phyloP scores from a whole-genome alignment of 1,140 invertebrate genomes.

The Protaetia brevitarsis region DNA sequence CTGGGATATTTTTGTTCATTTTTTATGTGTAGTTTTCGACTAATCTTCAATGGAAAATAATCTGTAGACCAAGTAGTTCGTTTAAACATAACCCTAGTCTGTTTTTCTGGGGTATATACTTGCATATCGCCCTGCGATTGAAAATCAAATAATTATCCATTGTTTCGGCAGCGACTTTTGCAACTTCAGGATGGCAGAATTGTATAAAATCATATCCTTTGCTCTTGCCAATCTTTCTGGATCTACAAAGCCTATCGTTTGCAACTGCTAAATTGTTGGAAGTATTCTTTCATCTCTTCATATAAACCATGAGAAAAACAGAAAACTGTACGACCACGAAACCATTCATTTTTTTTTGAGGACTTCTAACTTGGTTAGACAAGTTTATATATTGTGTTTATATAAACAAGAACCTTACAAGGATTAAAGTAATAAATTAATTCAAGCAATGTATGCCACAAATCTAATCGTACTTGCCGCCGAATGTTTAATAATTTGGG shows the following conservation, averaged over 20 bases:
- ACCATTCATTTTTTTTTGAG: too few relatives aligned
- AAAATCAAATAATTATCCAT: slow-evolving; percentile 98
- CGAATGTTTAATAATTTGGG: too few relatives aligned
- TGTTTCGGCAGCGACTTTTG: slow-evolving; percentile 88
- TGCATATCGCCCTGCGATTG: slow-evolving; percentile 68
- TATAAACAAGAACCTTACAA: too few relatives aligned
- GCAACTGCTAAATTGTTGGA: slow-evolving; percentile 88
- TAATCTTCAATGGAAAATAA: slow-evolving; percentile 42
- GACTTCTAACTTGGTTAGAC: too few relatives aligned
- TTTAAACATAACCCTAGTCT: slow-evolving; percentile 47
- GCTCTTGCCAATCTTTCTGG: slow-evolving; percentile 72
- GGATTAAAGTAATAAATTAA: too few relatives aligned
- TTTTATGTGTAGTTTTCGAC: slow-evolving; percentile 38
- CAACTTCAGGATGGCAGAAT: slow-evolving; percentile 80
- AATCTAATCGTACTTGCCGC: too few relatives aligned
- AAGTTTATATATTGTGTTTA: too few relatives aligned
- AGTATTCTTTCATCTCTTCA: slow-evolving; percentile 83
- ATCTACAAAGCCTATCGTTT: slow-evolving; percentile 70
- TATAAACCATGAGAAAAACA: slow-evolving; percentile 95
- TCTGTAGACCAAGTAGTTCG: slow-evolving; percentile 38
- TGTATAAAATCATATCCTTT: slow-evolving; percentile 89
- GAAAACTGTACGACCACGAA: slow-evolving; percentile 81
- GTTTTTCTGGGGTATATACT: slow-evolving; percentile 53
- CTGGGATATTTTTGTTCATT: slow-evolving; percentile 33
- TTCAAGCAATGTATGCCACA: too few relatives aligned